phyloP scores from a whole-genome alignment of 2,797 vertebrate species.

The Xenopus petersii region DNA sequence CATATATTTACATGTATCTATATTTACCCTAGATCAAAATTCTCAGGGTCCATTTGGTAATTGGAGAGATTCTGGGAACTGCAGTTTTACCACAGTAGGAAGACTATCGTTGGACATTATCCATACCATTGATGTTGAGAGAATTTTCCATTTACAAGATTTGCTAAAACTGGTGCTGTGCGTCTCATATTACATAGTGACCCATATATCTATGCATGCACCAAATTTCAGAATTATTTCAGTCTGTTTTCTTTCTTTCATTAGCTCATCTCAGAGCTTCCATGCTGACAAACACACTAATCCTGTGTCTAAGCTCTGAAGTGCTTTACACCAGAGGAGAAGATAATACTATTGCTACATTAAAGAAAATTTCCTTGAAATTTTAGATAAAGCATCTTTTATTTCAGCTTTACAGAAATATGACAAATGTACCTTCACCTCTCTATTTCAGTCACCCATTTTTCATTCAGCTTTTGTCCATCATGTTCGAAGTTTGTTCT shows the following conservation, averaged over 20 bases:
- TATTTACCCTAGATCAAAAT: too few relatives aligned
- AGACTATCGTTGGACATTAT: too few relatives aligned
- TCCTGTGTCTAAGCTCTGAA: not conserved
- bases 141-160: too few relatives aligned
- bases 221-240: not conserved
- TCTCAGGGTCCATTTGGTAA: too few relatives aligned
- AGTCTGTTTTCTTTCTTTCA: not conserved
- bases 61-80: too few relatives aligned
- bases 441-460: not conserved
- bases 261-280: not conserved
- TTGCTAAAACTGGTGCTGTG: too few relatives aligned
- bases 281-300: not conserved
- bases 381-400: not conserved
- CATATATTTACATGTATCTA: too few relatives aligned
- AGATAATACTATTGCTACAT: not conserved
- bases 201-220: too few relatives aligned
- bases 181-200: too few relatives aligned
- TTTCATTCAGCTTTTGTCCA: slow-evolving; percentile 5
- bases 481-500: slow-evolving; percentile 15
- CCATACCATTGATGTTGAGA: too few relatives aligned
- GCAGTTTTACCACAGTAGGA: too few relatives aligned
- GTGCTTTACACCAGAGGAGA: not conserved
- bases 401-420: slow-evolving; percentile 2
- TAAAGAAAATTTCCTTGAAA: not conserved
- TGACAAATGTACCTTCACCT: slow-evolving; percentile 4